A percentile compares a stretch with the other conserved stretches of the same genome.
phyloP scores from a whole-genome alignment of 2,888 invertebrate species.

The Habrosyne pyritoides region DNA sequence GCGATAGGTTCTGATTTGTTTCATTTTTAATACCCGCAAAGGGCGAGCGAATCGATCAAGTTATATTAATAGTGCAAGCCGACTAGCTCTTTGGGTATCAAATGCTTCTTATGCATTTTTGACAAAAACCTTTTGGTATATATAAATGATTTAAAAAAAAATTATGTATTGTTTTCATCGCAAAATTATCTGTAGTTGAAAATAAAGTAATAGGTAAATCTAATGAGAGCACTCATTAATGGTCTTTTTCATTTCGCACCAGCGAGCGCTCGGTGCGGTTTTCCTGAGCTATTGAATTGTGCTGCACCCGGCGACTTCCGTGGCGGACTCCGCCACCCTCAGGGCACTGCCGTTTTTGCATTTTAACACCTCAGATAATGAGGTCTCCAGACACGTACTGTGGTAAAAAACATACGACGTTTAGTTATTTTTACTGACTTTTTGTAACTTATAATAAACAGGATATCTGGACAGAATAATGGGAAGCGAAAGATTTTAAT shows the following conservation, averaged over 20 bases:
- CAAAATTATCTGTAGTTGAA: neutral
- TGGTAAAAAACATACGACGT: slow-evolving; percentile 32
- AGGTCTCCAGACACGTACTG: slow-evolving; percentile 56
- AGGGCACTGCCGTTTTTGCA: slow-evolving; percentile 59
- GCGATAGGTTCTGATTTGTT: too few species aligned
- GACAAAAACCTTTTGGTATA: too few species aligned
- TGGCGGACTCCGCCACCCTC: slow-evolving; percentile 50
- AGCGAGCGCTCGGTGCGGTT: slow-evolving; percentile 52
- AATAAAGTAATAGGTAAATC: slow-evolving; percentile 30
- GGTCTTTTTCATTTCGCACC: slow-evolving; percentile 53
- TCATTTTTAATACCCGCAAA: too few species aligned
- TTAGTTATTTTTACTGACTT: slow-evolving; percentile 15
- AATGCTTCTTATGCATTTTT: too few species aligned
- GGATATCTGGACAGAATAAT: too few species aligned
- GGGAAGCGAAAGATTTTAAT: too few species aligned
- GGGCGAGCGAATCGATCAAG: too few species aligned
- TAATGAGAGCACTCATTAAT: slow-evolving; percentile 70
- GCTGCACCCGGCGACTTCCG: slow-evolving; percentile 60
- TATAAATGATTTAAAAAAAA: too few species aligned
- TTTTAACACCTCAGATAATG: slow-evolving; percentile 70
- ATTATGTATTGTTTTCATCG: neutral
- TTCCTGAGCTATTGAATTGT: slow-evolving; percentile 66
- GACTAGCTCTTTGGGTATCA: too few species aligned
- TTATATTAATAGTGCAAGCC: too few species aligned
- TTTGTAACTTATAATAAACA: neutral